A percentile compares a stretch with the other conserved stretches of the same genome.
These are phyloP conservation scores for Sinocyclocheilus maitianheensis DNA, from an alignment of 2,113 vertebrate species.

Conservation along the genomic window DNA sequence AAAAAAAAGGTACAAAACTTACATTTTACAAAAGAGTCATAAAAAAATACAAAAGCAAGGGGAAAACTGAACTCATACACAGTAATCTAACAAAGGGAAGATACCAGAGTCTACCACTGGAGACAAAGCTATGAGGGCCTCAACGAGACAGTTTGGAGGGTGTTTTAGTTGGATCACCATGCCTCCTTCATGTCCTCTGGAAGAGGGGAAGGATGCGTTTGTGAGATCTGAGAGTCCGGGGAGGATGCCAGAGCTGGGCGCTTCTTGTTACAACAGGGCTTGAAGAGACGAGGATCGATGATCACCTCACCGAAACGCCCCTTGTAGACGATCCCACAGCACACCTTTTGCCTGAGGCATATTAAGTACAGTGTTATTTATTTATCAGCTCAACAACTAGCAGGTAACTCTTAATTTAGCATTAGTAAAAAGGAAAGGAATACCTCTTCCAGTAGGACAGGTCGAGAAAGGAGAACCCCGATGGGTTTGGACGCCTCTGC, in stretches of 20 bases:
- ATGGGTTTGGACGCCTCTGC: slow-evolving; percentile 70
- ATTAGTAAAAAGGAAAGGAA: not conserved
- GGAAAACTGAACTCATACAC: slow-evolving; percentile 59
- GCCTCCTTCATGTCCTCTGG: slow-evolving; percentile 73
- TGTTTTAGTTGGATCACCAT: slow-evolving; percentile 70
- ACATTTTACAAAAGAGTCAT: slow-evolving; percentile 52
- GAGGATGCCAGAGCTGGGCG: slow-evolving; percentile 66
- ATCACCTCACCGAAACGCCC: slow-evolving; percentile 83
- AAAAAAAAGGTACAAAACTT: slow-evolving; percentile 65
- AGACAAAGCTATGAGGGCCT: slow-evolving; percentile 76
- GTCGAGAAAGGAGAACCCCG: slow-evolving; percentile 79
- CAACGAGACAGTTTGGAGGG: slow-evolving; percentile 59
- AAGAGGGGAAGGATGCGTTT: slow-evolving; percentile 67
- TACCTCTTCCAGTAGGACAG: slow-evolving; percentile 83
- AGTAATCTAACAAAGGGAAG: slow-evolving; percentile 59
- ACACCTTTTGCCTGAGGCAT: slow-evolving; percentile 77
- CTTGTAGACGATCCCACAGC: slow-evolving; percentile 82
- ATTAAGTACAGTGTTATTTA: not conserved
- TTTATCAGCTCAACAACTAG: not conserved
- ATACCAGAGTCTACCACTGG: slow-evolving; percentile 80
- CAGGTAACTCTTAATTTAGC: not conserved
- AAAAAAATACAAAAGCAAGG: slow-evolving; percentile 47
- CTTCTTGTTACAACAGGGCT: slow-evolving; percentile 81
- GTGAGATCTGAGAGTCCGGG: slow-evolving; percentile 65
- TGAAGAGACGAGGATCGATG: slow-evolving; percentile 81